Evolutionary conservation across 2,113 vertebrate genomes (phyloP), one percentile per base, ranked within the genome.

Genomic region (Phocoena sinus): DNA sequence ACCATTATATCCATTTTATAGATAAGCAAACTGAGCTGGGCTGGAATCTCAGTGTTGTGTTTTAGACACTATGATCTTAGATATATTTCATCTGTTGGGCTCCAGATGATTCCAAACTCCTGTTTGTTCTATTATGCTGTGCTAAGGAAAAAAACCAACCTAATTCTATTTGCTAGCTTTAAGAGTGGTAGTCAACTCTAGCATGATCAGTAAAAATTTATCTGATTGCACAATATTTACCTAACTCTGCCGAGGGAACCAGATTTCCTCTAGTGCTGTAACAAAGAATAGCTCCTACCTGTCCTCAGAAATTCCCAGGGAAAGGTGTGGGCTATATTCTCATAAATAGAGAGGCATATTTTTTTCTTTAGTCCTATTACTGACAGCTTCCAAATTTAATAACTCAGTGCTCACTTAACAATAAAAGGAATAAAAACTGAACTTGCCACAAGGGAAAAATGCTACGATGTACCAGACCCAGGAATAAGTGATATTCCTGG

Each of bases 381-480:
- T 44, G 85, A 71, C 92, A 94, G 67, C 47, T 96, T 96, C 80
- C 73, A 96, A 94, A 96, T 96, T 95, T 96, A 96, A 89, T 90
- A 97, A 94, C 53, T 77, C 63, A 88, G 71, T 53, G 36, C 9
- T 96, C 67, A 76, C 90, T 58, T 82, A 83, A 36, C 82, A 94
- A 83, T 96, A 95, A 96, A 53, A 95, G 33, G 80, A 91, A 87
- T 63, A 79, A 95, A 92, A 90, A 31, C 81, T 80, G 89, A 88
- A 94, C 84, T 95, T 94, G 80, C 50, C 81, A 47, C 47, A 31
- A 67, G 47, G 41, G 67, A 8, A 41, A 70, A 67, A 47, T 6
- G 68, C 70, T 77, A 3, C 1, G 2, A 44, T 31, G 31, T 70
- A 92, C 60, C 12, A 83, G 65, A 96, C 53, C 58, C 23, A 18